Evolutionary conservation across 2,888 invertebrate genomes (phyloP).

Genomic region (Amorpha juglandis): DNA sequence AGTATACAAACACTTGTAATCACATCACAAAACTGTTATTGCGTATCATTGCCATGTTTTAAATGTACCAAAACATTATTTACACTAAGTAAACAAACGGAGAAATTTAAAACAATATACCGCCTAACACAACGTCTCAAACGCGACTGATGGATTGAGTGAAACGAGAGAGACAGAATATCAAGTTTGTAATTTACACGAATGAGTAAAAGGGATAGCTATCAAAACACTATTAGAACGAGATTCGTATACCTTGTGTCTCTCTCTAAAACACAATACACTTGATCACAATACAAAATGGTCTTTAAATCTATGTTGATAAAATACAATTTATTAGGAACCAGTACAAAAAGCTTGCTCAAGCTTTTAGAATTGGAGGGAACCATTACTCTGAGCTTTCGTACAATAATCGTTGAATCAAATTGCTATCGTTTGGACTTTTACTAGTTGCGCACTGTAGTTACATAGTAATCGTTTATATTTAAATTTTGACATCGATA

Average conservation of each 20-base stretch:
- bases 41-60: conserved; percentile 36
- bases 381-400: conserved; percentile 45
- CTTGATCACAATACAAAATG: conserved; percentile 23
- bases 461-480: conserved; percentile 5
- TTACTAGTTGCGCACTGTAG: conserved; percentile 2
- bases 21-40: conserved; percentile 56
- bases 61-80: conserved; percentile 40
- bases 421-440: conserved; percentile 15
- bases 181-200: conserved; percentile 31
- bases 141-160: conserved; percentile 30
- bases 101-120: conserved; percentile 42
- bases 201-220: conserved; percentile 56
- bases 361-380: conserved; percentile 62
- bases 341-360: conserved; percentile 31
- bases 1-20: conserved; percentile 34
- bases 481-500: background rate
- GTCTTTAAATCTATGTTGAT: fast-evolving
- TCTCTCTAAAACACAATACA: conserved; percentile 32
- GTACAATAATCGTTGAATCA: conserved; percentile 15
- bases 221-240: conserved; percentile 45
- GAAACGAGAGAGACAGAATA: conserved; percentile 44
- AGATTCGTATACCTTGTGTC: conserved; percentile 39
- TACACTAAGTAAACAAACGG: conserved; percentile 59
- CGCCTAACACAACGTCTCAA: conserved; percentile 43
- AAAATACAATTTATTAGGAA: conserved; percentile 31